Evolutionary conservation across 2,888 invertebrate genomes (phyloP).

Genomic region (Toxonevra muliebris): DNA sequence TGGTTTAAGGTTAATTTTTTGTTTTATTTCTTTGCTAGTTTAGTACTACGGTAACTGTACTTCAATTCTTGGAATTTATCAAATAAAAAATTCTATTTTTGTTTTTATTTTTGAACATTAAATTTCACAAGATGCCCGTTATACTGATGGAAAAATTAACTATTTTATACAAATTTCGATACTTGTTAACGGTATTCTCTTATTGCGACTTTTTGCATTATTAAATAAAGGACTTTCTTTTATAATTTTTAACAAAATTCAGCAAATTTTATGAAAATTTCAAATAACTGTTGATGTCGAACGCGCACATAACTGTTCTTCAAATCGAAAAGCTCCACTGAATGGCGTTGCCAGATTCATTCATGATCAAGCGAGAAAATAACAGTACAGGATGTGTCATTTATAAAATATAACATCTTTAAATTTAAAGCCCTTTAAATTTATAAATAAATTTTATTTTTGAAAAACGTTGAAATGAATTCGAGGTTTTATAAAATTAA

Average conservation of each 20-base stretch:
- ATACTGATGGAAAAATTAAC: no score
- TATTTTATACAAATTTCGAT: conserved; percentile 17
- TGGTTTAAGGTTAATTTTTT: not conserved
- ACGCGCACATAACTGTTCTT: conserved; percentile 35
- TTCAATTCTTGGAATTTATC: conserved; percentile 4
- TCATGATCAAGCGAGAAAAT: no score
- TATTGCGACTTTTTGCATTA: not conserved
- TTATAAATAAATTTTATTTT: no score
- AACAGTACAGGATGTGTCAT: no score
- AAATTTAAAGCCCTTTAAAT: no score
- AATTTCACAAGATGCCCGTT: no score
- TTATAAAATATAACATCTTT: no score
- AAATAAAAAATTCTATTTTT: no score
- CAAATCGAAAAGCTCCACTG: not conserved
- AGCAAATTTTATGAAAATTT: conserved; percentile 24
- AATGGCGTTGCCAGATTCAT: conserved; percentile 11
- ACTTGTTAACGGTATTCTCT: conserved; percentile 19
- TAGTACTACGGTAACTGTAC: conserved; percentile 23
- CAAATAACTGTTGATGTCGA: conserved; percentile 37
- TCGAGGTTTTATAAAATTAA: no score
- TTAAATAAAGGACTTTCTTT: not conserved
- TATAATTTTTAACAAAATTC: not conserved
- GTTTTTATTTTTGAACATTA: no score
- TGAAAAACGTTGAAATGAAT: no score
- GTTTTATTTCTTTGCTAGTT: not conserved